Percentiles rank a stretch among this genome's conserved stretches.
These are phyloP conservation scores for Ifrita kowaldi DNA, from an alignment of 2,113 vertebrate species.

Conservation along the genomic window DNA sequence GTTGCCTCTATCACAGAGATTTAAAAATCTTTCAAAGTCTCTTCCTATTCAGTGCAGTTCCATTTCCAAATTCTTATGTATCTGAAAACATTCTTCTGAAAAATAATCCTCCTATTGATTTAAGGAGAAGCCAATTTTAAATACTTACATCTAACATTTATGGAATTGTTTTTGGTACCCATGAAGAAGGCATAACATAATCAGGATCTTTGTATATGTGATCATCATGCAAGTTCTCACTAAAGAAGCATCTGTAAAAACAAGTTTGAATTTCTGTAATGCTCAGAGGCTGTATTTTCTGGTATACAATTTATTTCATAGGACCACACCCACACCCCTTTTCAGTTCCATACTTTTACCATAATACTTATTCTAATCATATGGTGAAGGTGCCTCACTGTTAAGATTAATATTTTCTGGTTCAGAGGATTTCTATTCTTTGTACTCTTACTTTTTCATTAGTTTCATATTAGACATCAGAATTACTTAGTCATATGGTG, in stretches of 20 bases:
- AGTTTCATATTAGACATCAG: background rate
- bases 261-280: background rate
- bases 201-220: background rate
- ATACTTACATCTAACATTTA: background rate
- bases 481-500: conserved; percentile 34
- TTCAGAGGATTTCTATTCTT: background rate
- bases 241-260: background rate
- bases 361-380: background rate
- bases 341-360: background rate
- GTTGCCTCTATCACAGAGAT: background rate
- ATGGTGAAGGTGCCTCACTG: background rate
- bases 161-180: background rate
- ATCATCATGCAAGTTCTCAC: background rate
- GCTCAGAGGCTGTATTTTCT: background rate
- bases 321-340: accelerated
- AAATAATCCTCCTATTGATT: background rate
- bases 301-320: background rate
- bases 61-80: background rate
- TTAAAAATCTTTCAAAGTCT: background rate
- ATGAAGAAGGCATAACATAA: background rate
- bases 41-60: background rate
- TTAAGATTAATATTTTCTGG: background rate
- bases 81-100: background rate
- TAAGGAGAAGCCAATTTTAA: background rate
- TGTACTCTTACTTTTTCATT: conserved; percentile 28